Evolutionary conservation across 2,797 vertebrate genomes (phyloP), one percentile per base, ranked within the genome.

Genomic region (Rhadinocentrus ornatus): DNA sequence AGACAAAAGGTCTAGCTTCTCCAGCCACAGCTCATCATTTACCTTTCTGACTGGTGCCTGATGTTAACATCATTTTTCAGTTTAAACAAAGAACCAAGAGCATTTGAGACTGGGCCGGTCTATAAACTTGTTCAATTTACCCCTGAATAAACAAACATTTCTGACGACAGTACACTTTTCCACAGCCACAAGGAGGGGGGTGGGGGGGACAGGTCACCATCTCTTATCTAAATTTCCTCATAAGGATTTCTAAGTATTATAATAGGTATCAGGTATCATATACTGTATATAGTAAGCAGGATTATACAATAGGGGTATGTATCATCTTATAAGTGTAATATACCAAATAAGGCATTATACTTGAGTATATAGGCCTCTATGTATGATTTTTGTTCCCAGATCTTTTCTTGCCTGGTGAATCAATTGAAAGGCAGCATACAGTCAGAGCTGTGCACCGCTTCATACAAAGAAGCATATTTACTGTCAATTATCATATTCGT

Each of bases 311-410:
- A 93, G 67, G 91, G 90, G 89, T 93, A 92, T 93, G 92, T 92
- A 94, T 94, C 87, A 92, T 94, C 81, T 93, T 94, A 94, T 93
- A 90, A 82, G 83, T 93, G 88, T 88, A 84, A 80, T 91, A 94
- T 94, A 94, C 89, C n/a, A 87, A 93, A 94, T 95, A 94, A 93
- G 91, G 93, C 91, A 92, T 91, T 93, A 94, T 93, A 92, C 65
- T 82, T 90, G 90, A 89, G 93, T 91, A 94, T 88, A 92, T 90
- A 92, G 83, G 91, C 88, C 80, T 93, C 92, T 81, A 78, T 90
- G 89, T 90, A 91, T 90, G 91, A 86, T 77, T 84, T 63, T 11
- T 52, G 81, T 71, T 73, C 82, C 67, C 75, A 84, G 81, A 77
- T 81, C 75, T 57, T 75, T 87, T 84, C 62, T 76, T 71, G 82